phyloP scores from a whole-genome alignment of 2,113 vertebrate species.

The Mus spicilegus region DNA sequence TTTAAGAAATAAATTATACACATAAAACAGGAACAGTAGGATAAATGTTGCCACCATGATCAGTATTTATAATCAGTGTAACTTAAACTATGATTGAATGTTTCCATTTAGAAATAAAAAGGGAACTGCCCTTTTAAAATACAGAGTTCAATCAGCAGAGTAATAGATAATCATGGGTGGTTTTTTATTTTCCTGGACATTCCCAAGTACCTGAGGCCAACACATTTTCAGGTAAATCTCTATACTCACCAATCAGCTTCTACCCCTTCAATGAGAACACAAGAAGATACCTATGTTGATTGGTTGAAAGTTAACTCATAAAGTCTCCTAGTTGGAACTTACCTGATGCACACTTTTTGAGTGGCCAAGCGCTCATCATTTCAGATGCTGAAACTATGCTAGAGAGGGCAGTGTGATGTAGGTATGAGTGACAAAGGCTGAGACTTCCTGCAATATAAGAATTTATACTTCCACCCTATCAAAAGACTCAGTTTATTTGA shows the following conservation, averaged over 20 bases:
- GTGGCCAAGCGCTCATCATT: not conserved
- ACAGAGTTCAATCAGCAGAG: not conserved
- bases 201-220: not conserved
- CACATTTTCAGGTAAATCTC: not conserved
- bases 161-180: not conserved
- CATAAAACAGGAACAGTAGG: not conserved
- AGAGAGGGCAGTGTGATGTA: not conserved
- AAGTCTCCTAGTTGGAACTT: not conserved
- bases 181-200: not conserved
- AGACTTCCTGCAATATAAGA: not conserved
- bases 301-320: not conserved
- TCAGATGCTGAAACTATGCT: not conserved
- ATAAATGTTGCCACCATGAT: not conserved
- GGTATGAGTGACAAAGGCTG: not conserved
- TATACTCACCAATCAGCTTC: not conserved
- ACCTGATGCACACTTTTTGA: not conserved
- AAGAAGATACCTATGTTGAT: not conserved
- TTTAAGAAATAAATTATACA: not conserved
- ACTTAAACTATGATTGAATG: not conserved
- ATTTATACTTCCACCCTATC: not conserved
- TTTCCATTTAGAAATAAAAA: not conserved
- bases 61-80: not conserved
- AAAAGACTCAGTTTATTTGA: not conserved
- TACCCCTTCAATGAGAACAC: not conserved
- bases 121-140: not conserved